A percentile compares a stretch with the other conserved stretches of the same genome.
phyloP scores from a whole-genome alignment of 2,113 vertebrate species.

The Paralichthys olivaceus region DNA sequence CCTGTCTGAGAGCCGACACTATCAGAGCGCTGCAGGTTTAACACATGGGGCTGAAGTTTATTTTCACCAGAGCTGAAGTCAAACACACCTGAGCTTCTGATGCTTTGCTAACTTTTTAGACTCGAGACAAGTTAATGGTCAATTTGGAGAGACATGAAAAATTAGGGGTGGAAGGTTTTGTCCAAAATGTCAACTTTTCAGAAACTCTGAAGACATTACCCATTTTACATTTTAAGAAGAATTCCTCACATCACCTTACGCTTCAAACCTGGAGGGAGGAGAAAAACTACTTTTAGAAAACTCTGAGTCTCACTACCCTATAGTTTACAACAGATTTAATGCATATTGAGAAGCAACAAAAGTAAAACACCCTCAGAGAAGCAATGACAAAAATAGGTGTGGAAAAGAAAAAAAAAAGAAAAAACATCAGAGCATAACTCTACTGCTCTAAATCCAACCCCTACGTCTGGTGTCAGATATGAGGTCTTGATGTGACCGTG shows the following conservation, averaged over 20 bases:
- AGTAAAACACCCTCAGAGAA: background rate
- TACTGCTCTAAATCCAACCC: background rate
- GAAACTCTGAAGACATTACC: background rate
- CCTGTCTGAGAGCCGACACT: conserved; percentile 38
- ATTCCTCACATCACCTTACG: background rate
- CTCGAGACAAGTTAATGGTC: background rate
- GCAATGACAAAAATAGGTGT: background rate
- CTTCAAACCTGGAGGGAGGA: background rate
- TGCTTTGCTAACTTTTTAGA: background rate
- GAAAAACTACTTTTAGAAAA: no score
- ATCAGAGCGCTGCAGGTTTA: conserved; percentile 40
- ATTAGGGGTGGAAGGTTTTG: no score
- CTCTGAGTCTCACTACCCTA: no score
- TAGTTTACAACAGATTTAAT: no score
- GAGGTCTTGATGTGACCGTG: background rate
- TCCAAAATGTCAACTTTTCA: background rate
- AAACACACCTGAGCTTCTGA: background rate
- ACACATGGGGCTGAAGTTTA: conserved; percentile 19
- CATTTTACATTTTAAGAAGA: background rate
- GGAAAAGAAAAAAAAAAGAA: background rate
- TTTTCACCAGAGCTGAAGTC: conserved; percentile 3
- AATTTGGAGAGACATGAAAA: no score
- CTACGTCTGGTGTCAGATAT: background rate
- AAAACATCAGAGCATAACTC: no score
- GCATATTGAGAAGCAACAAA: no score